Conservation (phyloP, 2,888 invertebrate species). For the Brachypterus glaber region DNA sequence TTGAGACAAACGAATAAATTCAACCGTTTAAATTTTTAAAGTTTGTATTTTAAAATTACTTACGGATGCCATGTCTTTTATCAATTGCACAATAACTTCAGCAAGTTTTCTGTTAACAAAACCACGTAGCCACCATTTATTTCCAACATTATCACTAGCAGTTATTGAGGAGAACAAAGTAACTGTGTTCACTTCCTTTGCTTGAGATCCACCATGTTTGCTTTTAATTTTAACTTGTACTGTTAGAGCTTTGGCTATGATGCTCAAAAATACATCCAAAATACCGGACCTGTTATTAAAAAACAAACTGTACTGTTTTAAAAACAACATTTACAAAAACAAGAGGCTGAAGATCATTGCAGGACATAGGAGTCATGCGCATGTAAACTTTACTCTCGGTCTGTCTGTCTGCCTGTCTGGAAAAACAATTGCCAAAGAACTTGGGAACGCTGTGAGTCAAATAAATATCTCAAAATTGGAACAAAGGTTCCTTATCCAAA, state of each 20-base stretch:
- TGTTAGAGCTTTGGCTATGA: slow-evolving; percentile 83
- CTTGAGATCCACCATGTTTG: slow-evolving; percentile 44
- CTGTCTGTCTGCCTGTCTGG: too few species aligned
- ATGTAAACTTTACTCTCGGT: too few species aligned
- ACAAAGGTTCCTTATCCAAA: too few species aligned
- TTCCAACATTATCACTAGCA: slow-evolving; percentile 47
- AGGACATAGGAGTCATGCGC: too few species aligned
- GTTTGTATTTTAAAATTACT: slow-evolving; percentile 29
- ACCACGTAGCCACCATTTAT: slow-evolving; percentile 80
- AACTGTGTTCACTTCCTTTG: slow-evolving; percentile 47
- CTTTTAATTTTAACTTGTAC: slow-evolving; percentile 79
- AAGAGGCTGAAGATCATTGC: too few species aligned
- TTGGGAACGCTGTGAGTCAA: too few species aligned
- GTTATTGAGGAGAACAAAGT: slow-evolving; percentile 51
- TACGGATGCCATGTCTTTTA: slow-evolving; percentile 89
- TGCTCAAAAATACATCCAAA: slow-evolving; percentile 80
- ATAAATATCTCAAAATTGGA: too few species aligned
- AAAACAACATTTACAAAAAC: too few species aligned
- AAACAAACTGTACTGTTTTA: slow-evolving; percentile 1
- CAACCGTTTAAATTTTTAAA: not conserved
- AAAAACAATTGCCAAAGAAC: too few species aligned
- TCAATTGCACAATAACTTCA: slow-evolving; percentile 74
- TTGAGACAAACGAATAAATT: too few species aligned
- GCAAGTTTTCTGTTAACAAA: slow-evolving; percentile 76
- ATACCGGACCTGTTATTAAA: slow-evolving; percentile 54